These are phyloP conservation scores for Cyrtorhinus lividipennis DNA, from an alignment of 1,140 invertebrate genomes.

Conservation along the genomic window DNA sequence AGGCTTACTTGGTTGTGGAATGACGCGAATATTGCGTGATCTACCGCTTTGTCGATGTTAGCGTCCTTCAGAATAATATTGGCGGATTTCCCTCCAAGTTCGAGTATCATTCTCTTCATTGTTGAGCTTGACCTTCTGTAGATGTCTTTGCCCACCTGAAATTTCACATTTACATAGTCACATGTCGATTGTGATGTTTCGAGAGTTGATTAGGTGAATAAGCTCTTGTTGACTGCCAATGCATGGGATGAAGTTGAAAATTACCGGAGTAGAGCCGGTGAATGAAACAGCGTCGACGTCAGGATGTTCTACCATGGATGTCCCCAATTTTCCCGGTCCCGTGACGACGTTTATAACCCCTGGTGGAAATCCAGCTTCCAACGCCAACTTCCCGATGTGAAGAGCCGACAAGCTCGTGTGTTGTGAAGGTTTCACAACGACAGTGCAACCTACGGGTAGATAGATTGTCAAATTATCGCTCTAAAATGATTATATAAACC, in stretches of 20 bases:
- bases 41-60: constrained; percentile 64
- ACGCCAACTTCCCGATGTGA: constrained; percentile 69
- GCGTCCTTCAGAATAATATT: constrained; percentile 79
- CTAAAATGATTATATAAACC: too few species aligned
- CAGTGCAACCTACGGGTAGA: constrained; percentile 52
- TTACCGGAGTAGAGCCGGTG: constrained; percentile 71
- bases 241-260: not conserved
- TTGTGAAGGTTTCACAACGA: constrained; percentile 90
- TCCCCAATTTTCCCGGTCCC: constrained; percentile 74
- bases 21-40: constrained; percentile 61
- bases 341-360: constrained; percentile 83
- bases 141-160: constrained; percentile 64
- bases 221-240: too few species aligned
- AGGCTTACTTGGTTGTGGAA: constrained; percentile 73
- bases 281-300: constrained; percentile 64
- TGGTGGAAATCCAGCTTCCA: constrained; percentile 73
- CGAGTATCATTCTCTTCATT: constrained; percentile 79
- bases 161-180: too few species aligned
- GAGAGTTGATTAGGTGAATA: too few species aligned
- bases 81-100: constrained; percentile 91
- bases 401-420: constrained; percentile 89
- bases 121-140: constrained; percentile 57
- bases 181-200: too few species aligned
- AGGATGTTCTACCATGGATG: constrained; percentile 57
- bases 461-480: too few species aligned